phyloP scores from a whole-genome alignment of 2,113 vertebrate genomes.

The Xiphophorus couchianus region DNA sequence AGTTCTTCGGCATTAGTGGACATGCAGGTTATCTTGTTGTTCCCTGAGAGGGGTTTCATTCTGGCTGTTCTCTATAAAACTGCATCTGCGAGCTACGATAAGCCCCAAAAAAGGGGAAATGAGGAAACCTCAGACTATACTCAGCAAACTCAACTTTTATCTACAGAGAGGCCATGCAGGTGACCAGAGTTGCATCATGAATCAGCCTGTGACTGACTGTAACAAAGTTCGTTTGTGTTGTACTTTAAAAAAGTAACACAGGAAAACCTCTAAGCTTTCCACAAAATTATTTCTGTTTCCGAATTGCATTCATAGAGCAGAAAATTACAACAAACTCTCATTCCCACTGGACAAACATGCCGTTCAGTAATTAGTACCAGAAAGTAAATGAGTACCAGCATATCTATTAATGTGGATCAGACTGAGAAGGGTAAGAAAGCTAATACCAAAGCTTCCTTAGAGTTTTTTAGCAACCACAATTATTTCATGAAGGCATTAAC shows the following conservation, averaged over 20 bases:
- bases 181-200: constrained; percentile 52
- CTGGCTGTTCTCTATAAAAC: constrained; percentile 66
- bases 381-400: background rate
- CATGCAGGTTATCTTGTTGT: constrained; percentile 33
- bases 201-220: constrained; percentile 17
- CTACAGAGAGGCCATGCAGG: constrained; percentile 55
- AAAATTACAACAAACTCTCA: background rate
- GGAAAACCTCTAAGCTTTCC: background rate
- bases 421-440: background rate
- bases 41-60: constrained; percentile 50
- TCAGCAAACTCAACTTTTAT: constrained; percentile 57
- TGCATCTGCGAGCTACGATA: constrained; percentile 72
- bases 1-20: constrained; percentile 13
- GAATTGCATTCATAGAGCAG: background rate
- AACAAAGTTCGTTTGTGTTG: constrained; percentile 12
- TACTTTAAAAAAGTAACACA: background rate
- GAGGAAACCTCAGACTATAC: constrained; percentile 78
- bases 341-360: too few species aligned
- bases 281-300: background rate
- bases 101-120: constrained; percentile 77
- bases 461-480: too few species aligned
- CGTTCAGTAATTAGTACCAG: too few species aligned
- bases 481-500: background rate
- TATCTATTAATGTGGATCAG: background rate
- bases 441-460: background rate